These are phyloP conservation scores for Goniozus legneri DNA, from an alignment of 1,140 invertebrate species.

Conservation along the genomic window DNA sequence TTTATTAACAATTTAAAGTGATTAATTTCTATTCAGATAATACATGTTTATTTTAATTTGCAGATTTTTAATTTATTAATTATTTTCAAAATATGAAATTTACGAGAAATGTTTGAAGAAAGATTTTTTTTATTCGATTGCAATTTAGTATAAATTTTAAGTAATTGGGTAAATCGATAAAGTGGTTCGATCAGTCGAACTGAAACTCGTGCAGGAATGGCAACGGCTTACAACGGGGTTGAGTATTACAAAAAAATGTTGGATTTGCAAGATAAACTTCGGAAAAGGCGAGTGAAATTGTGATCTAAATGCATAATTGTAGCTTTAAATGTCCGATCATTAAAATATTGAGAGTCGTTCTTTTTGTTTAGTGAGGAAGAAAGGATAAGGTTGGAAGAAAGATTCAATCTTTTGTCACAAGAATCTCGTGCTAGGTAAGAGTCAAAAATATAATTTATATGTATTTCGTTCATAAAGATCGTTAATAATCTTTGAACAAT, in stretches of 20 bases:
- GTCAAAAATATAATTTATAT: no score
- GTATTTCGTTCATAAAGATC: not conserved
- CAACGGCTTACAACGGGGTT: slow-evolving; percentile 29
- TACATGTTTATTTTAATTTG: no score
- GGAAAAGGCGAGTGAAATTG: slow-evolving; percentile 37
- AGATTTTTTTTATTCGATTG: no score
- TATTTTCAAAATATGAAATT: no score
- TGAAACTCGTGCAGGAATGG: slow-evolving; percentile 23
- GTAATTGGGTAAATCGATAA: no score
- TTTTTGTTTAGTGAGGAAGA: slow-evolving; percentile 43
- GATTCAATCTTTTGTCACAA: slow-evolving; percentile 40
- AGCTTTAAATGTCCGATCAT: not conserved
- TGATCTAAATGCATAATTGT: slow-evolving; percentile 1
- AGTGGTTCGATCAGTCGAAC: slow-evolving; percentile 3
- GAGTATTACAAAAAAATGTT: slow-evolving; percentile 45
- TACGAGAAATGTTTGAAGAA: no score
- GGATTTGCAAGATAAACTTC: slow-evolving; percentile 42
- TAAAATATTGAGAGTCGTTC: not conserved
- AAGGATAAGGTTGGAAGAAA: slow-evolving; percentile 44
- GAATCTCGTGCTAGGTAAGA: slow-evolving; percentile 43
- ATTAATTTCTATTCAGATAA: no score
- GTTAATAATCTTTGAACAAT: not conserved
- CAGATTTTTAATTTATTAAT: no score
- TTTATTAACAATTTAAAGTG: no score
- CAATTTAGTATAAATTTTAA: no score